A percentile compares a stretch with the other conserved stretches of the same genome.
Conservation (phyloP, 2,797 vertebrate genomes). For the Acipenser ruthenus region DNA sequence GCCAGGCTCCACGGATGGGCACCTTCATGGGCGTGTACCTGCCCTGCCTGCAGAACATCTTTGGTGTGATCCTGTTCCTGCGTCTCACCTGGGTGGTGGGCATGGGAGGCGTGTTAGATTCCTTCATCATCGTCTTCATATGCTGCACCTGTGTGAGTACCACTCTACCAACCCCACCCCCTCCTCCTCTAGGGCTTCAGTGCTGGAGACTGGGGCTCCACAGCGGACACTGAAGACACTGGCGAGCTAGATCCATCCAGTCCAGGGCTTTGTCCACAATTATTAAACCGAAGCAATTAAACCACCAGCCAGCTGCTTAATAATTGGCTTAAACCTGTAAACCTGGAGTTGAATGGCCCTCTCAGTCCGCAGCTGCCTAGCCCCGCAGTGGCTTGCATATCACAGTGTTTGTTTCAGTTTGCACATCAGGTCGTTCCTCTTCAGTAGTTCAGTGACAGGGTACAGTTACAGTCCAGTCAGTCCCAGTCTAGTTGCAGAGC, state of each 20-base stretch:
- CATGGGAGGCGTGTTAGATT: slow-evolving; percentile 82
- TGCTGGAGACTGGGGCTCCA: too few relatives aligned
- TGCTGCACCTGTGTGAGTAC: slow-evolving; percentile 92
- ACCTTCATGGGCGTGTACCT: slow-evolving; percentile 97
- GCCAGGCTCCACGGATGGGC: slow-evolving; percentile 87
- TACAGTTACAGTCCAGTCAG: too few relatives aligned
- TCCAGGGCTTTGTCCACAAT: not conserved
- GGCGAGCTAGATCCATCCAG: not conserved
- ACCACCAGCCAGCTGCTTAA: slow-evolving; percentile 8
- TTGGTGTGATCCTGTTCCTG: slow-evolving; percentile 95
- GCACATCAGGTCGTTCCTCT: too few relatives aligned
- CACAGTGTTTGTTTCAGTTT: too few relatives aligned
- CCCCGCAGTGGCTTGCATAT: too few relatives aligned
- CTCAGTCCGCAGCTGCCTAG: too few relatives aligned
- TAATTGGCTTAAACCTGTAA: slow-evolving; percentile 7
- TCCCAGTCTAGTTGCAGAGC: too few relatives aligned
- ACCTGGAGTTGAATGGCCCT: too few relatives aligned
- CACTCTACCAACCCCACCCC: not conserved
- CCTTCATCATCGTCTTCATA: slow-evolving; percentile 92
- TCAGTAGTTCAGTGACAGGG: too few relatives aligned
- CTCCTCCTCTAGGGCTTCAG: not conserved
- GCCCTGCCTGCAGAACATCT: slow-evolving; percentile 96
- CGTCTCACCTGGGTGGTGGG: slow-evolving; percentile 98
- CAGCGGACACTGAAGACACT: not conserved
- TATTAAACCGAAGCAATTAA: not conserved